phyloP scores from a whole-genome alignment of 2,888 invertebrate species.

The Coelopa pilipes region DNA sequence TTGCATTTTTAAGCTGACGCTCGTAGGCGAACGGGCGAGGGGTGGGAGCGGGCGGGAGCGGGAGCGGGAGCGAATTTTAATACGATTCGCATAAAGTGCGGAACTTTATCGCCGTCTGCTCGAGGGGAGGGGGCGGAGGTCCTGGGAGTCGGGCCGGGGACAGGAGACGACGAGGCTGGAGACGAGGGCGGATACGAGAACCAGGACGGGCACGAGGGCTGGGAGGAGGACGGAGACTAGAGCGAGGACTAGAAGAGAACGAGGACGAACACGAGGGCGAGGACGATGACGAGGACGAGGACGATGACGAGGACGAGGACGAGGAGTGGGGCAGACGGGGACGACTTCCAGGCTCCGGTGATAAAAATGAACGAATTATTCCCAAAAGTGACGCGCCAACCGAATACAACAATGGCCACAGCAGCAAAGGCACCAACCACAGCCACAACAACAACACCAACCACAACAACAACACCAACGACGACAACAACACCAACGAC shows the following conservation, averaged over 20 bases:
- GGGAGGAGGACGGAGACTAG: no score
- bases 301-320: no score
- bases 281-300: no score
- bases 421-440: no score
- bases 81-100: conserved; percentile 15
- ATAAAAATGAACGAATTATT: conserved; percentile 30
- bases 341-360: conserved; percentile 11
- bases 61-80: conserved; percentile 4
- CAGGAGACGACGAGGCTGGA: no score
- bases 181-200: no score
- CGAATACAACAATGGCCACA: no score
- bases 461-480: neutral
- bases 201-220: no score
- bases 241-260: no score
- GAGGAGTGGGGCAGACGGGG: neutral
- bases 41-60: neutral
- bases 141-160: neutral
- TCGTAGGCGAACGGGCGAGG: neutral
- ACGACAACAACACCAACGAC: neutral
- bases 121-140: neutral
- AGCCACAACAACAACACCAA: neutral
- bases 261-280: no score
- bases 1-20: conserved; percentile 20
- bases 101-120: conserved; percentile 7
- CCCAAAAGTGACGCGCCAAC: conserved; percentile 1